Evolutionary conservation across 2,888 invertebrate genomes (phyloP), one percentile per base, ranked within the genome.

Genomic region (Pycnomerus fuliginosus): DNA sequence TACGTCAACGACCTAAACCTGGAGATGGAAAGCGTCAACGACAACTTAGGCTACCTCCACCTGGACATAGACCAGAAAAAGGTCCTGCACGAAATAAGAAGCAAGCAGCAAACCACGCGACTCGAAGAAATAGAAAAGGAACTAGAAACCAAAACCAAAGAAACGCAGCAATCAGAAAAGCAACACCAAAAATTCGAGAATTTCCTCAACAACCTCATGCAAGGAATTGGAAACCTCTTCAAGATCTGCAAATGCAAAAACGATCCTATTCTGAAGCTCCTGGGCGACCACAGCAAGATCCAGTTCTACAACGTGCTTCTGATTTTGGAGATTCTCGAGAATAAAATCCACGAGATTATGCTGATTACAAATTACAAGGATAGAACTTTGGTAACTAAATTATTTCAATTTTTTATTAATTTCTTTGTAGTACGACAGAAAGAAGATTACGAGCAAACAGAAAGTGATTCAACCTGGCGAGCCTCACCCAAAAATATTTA

Each of bases 1-100:
- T 94, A 90, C 65, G 89, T 94, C 24, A 93, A 91, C 65, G 91
- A 92, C 64, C 77, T 93, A 44, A 92, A 93, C 68, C 86, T 83
- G 23, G 89, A 91, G 69, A 77, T 90, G 40, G 90, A 90, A 68
- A 76, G 79, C 25, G 67, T 90, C 2, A 83, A 84, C 53, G 84
- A 85, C 52, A 80, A 78, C 37, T 83, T 89, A 0, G 78, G 79
- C 32, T 76, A 78, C 50, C 67, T 89, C 5, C 77, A 79, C 23
- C 67, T 74, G 15, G 82, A 79, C 55, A 87, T 90, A 43, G 83
- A 82, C 33, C 80, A 81, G 24, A 82, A 84, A 55, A 75, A 76
- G 44, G 75, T 74, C 0, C 71, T 80, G 32, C 79, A 80, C 55
- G 76, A 77, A 52, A 75, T 78, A 4, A 74, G 81, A 53, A 73